Percentiles rank a stretch among this genome's conserved stretches.
phyloP scores from a whole-genome alignment of 2,113 vertebrate genomes.

The Scatophagus argus region DNA sequence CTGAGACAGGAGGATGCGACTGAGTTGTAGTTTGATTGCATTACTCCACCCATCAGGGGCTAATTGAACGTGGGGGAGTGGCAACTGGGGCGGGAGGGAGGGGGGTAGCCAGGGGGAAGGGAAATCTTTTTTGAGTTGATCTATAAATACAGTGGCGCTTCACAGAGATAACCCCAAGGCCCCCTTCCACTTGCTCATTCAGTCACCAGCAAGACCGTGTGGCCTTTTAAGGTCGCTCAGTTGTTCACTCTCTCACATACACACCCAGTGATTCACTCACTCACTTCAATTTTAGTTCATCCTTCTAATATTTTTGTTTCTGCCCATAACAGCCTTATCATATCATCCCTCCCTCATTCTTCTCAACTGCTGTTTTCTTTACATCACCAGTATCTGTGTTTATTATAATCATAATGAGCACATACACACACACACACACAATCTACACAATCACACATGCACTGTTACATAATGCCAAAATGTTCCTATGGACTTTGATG shows the following conservation, averaged over 20 bases:
- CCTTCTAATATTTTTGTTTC: conserved; percentile 4
- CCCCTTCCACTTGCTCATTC: conserved; percentile 57
- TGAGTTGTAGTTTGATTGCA: conserved; percentile 79
- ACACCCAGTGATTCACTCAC: conserved; percentile 1
- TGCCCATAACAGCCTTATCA: conserved; percentile 20
- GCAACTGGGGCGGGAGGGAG: conserved; percentile 3
- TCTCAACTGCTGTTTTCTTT: conserved; percentile 34
- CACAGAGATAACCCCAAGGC: conserved; percentile 79
- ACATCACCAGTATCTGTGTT: not conserved
- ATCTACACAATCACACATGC: too few relatives aligned
- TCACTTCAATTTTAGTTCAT: not conserved
- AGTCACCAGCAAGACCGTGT: conserved; percentile 42
- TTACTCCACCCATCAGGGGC: conserved; percentile 82
- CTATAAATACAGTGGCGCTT: conserved; percentile 84
- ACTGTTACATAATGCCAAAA: conserved; percentile 20
- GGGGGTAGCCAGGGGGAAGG: conserved; percentile 34
- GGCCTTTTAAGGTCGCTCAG: conserved; percentile 78
- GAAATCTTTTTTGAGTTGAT: conserved; percentile 78
- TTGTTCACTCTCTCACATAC: conserved; percentile 52
- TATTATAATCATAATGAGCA: conserved; percentile 43
- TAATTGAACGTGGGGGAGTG: conserved; percentile 81
- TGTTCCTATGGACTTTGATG: conserved; percentile 35
- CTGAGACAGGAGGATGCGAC: conserved; percentile 62
- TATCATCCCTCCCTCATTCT: conserved; percentile 4
- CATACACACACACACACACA: conserved; percentile 8